Percentiles rank a stretch among this genome's conserved stretches.
Evolutionary conservation across 2,888 invertebrate genomes (phyloP).

Genomic region (Drepana falcataria): DNA sequence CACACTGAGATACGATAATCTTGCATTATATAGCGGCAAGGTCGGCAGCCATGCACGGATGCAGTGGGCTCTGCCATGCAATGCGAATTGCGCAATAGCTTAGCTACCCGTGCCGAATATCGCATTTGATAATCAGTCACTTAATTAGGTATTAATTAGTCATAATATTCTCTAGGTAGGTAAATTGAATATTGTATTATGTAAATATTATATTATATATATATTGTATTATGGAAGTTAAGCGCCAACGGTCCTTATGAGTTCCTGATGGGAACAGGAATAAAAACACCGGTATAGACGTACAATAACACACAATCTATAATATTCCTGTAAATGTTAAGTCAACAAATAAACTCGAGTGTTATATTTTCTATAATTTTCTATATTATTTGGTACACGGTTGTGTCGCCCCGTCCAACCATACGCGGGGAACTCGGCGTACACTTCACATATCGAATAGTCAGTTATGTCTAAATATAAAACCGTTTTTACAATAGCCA

Average conservation of each 20-base stretch:
- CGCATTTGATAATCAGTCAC: not conserved
- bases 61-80: not conserved
- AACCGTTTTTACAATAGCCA: slow-evolving; percentile 14
- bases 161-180: too few relatives aligned
- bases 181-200: too few relatives aligned
- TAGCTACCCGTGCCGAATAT: not conserved
- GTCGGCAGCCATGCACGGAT: not conserved
- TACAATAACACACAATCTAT: not conserved
- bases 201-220: too few relatives aligned
- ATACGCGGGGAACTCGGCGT: slow-evolving; percentile 38
- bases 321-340: not conserved
- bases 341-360: slow-evolving; percentile 23
- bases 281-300: too few relatives aligned
- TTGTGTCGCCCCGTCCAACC: slow-evolving; percentile 57
- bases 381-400: slow-evolving; percentile 73
- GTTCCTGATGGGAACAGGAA: too few relatives aligned
- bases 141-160: too few relatives aligned
- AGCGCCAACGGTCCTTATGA: too few relatives aligned
- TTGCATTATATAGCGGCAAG: not conserved
- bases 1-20: not conserved
- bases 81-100: not conserved
- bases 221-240: too few relatives aligned
- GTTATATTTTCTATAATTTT: slow-evolving; percentile 51
- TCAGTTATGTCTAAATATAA: slow-evolving; percentile 7
- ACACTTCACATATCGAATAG: not conserved